These are phyloP conservation scores for Tineola bisselliella DNA, from an alignment of 2,888 invertebrate genomes.

Conservation along the genomic window DNA sequence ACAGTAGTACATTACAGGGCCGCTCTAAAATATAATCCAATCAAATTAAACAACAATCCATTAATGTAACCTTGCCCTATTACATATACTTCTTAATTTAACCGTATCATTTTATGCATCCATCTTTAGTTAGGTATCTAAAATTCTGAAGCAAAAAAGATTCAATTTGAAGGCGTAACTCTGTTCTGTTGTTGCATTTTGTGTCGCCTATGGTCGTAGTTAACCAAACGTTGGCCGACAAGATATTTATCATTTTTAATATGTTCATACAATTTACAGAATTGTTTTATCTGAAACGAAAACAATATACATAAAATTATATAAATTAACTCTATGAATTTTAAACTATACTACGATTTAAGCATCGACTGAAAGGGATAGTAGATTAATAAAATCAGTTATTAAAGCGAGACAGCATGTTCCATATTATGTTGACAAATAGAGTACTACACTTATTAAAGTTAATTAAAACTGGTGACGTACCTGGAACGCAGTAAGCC, in stretches of 20 bases:
- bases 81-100: neutral
- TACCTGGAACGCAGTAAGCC: conserved; percentile 74
- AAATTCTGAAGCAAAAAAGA: neutral
- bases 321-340: too few relatives aligned
- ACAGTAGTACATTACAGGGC: too few relatives aligned
- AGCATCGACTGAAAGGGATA: neutral
- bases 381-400: neutral
- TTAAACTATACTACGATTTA: too few relatives aligned
- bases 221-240: conserved; percentile 95
- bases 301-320: too few relatives aligned
- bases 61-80: neutral
- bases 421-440: neutral
- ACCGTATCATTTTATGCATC: neutral
- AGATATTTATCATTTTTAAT: conserved; percentile 99
- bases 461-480: too few relatives aligned
- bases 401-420: neutral
- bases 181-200: conserved; percentile 50
- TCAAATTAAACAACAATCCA: too few relatives aligned
- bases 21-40: neutral
- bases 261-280: conserved; percentile 94
- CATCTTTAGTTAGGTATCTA: too few relatives aligned
- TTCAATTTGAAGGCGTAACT: neutral
- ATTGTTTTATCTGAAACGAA: conserved; percentile 82
- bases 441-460: too few relatives aligned
- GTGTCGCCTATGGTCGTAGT: conserved; percentile 88